Evolutionary conservation across 2,113 vertebrate species (phyloP), one percentile per base, ranked within the genome.

Genomic region (Electrona antarctica): DNA sequence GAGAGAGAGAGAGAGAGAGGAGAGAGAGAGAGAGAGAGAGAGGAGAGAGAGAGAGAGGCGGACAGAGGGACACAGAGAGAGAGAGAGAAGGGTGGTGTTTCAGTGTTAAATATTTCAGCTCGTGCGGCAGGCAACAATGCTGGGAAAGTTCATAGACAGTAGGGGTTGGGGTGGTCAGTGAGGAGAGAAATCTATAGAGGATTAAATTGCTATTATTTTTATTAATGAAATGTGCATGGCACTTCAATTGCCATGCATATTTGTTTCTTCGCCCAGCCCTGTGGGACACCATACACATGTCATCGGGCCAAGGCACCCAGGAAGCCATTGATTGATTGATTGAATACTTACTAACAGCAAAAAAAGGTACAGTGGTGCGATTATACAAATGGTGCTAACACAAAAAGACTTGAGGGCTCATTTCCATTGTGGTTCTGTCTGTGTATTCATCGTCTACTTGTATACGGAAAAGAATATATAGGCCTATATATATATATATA

Each of bases 51-150:
- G 64, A 71, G 48, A 60, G 21, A 65, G 66, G n/a, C 45, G 29
- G 29, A 33, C 29, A 41, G 33, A 11, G 12, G 70, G 75, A 79
- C 45, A 64, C 67, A 21, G 21, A 60, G 61, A 79, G 67, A 74
- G 71, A 10, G 54, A 62, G 52, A 71, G 71, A 65, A 66, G 60
- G 71, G 70, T 76, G 73, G 74, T 88, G 69, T 85, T 88, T 86
- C 77, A 77, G 46, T 78, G 77, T 78, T 90, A 75, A 90, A 91
- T 91, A 90, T 90, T 90, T 90, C 6, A 91, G 86, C 60, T 7
- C 13, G 66, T 78, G 74, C 77, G 80, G 67, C 73, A 67, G 76
- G 76, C 69, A 76, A 86, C 85, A 85, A 82, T 77, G 62, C 70
- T 75, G 65, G 79, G 61, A 67, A 68, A 57, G 50, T 73, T 59